These are phyloP conservation scores for Tenualosa thibaudeaui DNA, from an alignment of 2,797 vertebrate species.

Conservation along the genomic window DNA sequence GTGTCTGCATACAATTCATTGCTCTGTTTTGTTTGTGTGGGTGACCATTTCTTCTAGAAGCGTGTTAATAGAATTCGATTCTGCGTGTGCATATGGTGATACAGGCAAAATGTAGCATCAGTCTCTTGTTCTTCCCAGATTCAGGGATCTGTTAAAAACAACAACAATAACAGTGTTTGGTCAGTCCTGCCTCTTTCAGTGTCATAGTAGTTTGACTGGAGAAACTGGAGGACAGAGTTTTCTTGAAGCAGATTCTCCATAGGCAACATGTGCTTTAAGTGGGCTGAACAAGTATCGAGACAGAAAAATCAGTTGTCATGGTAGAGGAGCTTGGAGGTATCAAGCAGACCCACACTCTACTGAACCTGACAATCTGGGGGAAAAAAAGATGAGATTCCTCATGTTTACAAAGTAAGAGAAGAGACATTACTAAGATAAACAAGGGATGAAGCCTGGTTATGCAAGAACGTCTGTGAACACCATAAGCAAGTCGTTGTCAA, in stretches of 20 bases:
- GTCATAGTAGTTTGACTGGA: conserved; percentile 35
- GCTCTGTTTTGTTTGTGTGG: background rate
- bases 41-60: background rate
- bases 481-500: background rate
- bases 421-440: background rate
- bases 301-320: conserved; percentile 58
- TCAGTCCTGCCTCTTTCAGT: too few species aligned
- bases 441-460: background rate
- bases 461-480: background rate
- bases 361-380: background rate
- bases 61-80: background rate
- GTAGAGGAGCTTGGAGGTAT: conserved; percentile 47
- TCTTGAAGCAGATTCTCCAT: conserved; percentile 54
- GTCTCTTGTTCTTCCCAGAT: background rate
- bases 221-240: conserved; percentile 53
- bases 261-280: conserved; percentile 48
- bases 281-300: conserved; percentile 54
- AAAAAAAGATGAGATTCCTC: background rate
- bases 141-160: background rate
- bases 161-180: background rate
- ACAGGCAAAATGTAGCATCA: background rate
- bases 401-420: background rate
- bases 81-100: background rate
- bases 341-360: conserved; percentile 25
- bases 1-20: background rate